Base-by-base conservation (phyloP, 2,888 invertebrate species). In the Clivina fossor region DNA sequence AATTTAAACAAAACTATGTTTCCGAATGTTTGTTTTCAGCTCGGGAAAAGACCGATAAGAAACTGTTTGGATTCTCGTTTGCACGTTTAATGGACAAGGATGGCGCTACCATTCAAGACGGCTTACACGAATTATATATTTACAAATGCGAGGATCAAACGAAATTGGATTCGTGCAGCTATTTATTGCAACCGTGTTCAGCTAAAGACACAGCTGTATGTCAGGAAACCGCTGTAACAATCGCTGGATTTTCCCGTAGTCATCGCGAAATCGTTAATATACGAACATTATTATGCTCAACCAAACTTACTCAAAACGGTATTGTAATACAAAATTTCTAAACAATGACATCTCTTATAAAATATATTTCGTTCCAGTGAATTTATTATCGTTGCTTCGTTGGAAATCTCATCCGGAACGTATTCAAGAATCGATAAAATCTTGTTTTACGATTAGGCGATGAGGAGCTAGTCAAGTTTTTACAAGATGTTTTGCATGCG, bases 261-360 rank as follows among this genome's bases (percentile, higher is more conserved):
- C 83, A 88, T 60, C 91, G 90, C 71, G 96, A 96, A 74, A 81
- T 84, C 9, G 86, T 94, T 57, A 82, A 83, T 33, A 82, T 96
- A 7, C 84, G 83, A 65, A 93, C 95, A 0, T 72, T 92, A 32
- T 77, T 97, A 18, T 95, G 94, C 72, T 96, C 96, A 16, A 96
- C 96, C n/a, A 97, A 97, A 73, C 78, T 96, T 5, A 96, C 97
- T 0, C 96, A 96, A 74, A 96, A 96, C 69, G 88, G 90, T 88
- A 72, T 69, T 72, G 8, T 30, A 4, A 46, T 24, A n/a, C n/a
- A n/a, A n/a, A n/a, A n/a, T n/a, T n/a, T n/a, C n/a, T n/a, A n/a
- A n/a, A n/a, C n/a, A n/a, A n/a, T n/a, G n/a, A n/a, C n/a, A n/a
- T n/a, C n/a, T n/a, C n/a, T n/a, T n/a, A n/a, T n/a, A n/a, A n/a